phyloP scores from a whole-genome alignment of 2,888 invertebrate species.

The Rotaria macrura region DNA sequence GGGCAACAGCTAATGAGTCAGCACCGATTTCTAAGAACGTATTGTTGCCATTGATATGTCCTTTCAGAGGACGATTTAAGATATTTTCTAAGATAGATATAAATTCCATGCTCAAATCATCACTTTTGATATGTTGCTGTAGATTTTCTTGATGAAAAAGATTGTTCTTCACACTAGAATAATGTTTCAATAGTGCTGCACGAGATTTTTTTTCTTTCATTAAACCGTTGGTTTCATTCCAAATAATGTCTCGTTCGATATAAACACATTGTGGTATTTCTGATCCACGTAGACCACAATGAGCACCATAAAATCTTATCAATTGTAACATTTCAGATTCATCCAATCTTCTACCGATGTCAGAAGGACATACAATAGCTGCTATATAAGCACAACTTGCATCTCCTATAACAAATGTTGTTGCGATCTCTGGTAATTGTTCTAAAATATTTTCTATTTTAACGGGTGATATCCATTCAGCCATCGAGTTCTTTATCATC shows the following conservation, averaged over 20 bases:
- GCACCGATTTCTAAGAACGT: not conserved
- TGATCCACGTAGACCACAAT: not conserved
- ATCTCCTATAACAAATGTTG: not conserved
- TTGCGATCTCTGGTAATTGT: not conserved
- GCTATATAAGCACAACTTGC: not conserved
- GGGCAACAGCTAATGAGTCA: not conserved
- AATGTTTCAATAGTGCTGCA: not conserved
- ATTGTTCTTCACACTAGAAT: not conserved
- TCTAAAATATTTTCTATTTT: not conserved
- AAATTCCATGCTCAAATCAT: not conserved
- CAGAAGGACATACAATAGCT: not conserved
- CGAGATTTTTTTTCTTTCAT: not conserved
- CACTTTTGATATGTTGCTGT: no score
- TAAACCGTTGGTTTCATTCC: not conserved
- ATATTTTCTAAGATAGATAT: not conserved
- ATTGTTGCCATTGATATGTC: not conserved
- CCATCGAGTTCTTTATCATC: not conserved
- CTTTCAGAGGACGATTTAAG: not conserved
- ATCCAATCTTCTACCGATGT: not conserved
- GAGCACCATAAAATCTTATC: not conserved
- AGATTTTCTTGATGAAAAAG: not conserved
- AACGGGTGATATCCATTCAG: not conserved
- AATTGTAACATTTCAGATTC: not conserved
- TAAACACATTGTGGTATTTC: not conserved
- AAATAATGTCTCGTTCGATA: not conserved